Evolutionary conservation across 2,797 vertebrate genomes (phyloP), one percentile per base, ranked within the genome.

Genomic region (Cichlasoma orientale): DNA sequence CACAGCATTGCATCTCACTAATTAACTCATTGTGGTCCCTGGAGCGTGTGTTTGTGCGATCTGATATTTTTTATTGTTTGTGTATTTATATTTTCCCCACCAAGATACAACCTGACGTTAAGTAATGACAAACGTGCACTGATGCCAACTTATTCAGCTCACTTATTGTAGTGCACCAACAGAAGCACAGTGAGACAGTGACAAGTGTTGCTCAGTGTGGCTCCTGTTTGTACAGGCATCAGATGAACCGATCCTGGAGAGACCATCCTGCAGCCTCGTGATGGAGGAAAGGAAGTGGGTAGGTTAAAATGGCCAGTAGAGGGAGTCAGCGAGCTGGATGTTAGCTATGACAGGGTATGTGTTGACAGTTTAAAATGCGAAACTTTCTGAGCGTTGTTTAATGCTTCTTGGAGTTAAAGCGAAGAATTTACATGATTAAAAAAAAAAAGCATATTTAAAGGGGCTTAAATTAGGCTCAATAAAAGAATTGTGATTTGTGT

Each of bases 21-120:
- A 33, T 75, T 77, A 38, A 77, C 75, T 66, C 83, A 75, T 72
- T 23, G 86, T 92, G 91, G 93, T 92, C 93, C 92, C 88, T 91
- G 87, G 75, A 88, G 86, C 55, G 78, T 90, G 80, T 89, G 83
- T 86, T 14, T 74, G 77, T 88, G 85, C 82, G 89, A 79, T 50
- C 72, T 76, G 88, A 79, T 80, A 72, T 82, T 77, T 77, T 50
- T 47, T 68, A 19, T 75, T 77, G 77, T 80, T 82, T 89, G 82
- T 90, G 74, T 75, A 68, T 86, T 89, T 36, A 76, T 77, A 75
- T 58, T 84, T 36, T 83, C 47, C 36, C 74, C 81, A 88, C 77
- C 38, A 53, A 87, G 54, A 77, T 77, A 68, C 63, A 68, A 50
- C 44, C 50, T 57, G 50, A 74, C 4, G 74, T 83, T 31, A 50